Evolutionary conservation across 1,140 invertebrate genomes (phyloP), one percentile per base, ranked within the genome.

Genomic region (Drosophila funebris): DNA sequence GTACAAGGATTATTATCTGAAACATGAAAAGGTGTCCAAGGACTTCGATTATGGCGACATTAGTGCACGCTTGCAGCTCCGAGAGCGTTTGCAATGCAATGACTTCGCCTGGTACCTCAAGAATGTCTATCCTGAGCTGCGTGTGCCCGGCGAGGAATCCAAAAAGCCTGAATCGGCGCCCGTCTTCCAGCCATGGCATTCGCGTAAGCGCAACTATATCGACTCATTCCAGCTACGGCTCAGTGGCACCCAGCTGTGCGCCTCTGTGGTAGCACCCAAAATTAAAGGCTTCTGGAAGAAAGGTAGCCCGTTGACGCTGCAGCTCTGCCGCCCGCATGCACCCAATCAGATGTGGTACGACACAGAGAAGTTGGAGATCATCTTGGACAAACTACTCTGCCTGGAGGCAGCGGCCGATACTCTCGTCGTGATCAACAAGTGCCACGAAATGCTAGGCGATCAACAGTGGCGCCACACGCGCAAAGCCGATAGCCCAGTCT

Each of bases 41-140:
- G 92, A 94, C 31, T 92, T 95, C 9, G 92, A 95, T 41, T 96
- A 95, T 78, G 97, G 97, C 0, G 96, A 99, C 92, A 93, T 99
- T 11, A 94, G 94, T 0, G 94, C 96, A 0, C 93, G 98, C 63
- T 58, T 95, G 3, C 92, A 93, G 44, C 91, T 98, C 7, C 92
- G 97, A 2, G 92, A 96, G 62, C 91, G 92, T 20, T 92, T 98
- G 0, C 92, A 96, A 3, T 99, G 98, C 91, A 95, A 97, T 67
- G 94, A 95, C 57, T 99, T 99, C 90, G 93, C 95, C 31, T 99
- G 98, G 98, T 99, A 99, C 89, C 92, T 99, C 68, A 95, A 98
- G 46, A 96, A 96, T 89, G 94, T 99, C 4, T 98, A 98, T 91
- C 97, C 97, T 0, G 96, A 98, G 91, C 84, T 97, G 48, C 93